phyloP scores from a whole-genome alignment of 1,140 invertebrate species.

The Phortica variegata region DNA sequence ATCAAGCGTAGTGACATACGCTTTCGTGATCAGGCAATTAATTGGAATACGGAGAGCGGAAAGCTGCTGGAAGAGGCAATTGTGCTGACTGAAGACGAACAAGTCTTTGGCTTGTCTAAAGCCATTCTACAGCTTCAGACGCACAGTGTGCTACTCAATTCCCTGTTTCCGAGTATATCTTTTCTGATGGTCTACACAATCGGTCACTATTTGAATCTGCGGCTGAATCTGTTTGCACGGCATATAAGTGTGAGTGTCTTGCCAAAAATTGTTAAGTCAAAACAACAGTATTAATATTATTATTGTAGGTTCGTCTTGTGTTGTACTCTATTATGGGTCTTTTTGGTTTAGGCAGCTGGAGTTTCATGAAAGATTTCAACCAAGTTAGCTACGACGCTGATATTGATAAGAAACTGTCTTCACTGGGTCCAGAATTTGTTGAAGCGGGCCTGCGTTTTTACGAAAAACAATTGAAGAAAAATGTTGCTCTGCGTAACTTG shows the following conservation, averaged over 20 bases:
- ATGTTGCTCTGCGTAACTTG: conserved; percentile 69
- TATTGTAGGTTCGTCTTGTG: conserved; percentile 56
- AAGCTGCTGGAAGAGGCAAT: conserved; percentile 65
- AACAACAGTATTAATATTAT: background rate
- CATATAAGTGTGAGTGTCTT: conserved; percentile 51
- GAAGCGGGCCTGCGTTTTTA: conserved; percentile 76
- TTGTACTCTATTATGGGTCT: conserved; percentile 63
- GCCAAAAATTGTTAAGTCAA: too few species aligned
- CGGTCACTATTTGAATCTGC: conserved; percentile 59
- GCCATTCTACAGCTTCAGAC: conserved; percentile 66
- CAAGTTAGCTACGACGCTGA: conserved; percentile 64
- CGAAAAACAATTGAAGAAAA: conserved; percentile 69
- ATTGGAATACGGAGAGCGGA: conserved; percentile 65
- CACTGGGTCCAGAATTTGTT: conserved; percentile 63
- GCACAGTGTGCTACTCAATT: conserved; percentile 61
- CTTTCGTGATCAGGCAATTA: conserved; percentile 60
- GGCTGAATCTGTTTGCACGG: conserved; percentile 61
- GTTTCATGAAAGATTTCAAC: conserved; percentile 65
- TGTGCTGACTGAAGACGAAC: conserved; percentile 70
- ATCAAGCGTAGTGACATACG: conserved; percentile 60
- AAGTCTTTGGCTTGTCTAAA: conserved; percentile 75
- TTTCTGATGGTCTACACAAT: conserved; percentile 60
- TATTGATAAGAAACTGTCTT: conserved; percentile 64
- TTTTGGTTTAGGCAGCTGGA: conserved; percentile 65
- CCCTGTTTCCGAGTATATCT: conserved; percentile 57